phyloP scores from a whole-genome alignment of 2,888 invertebrate species.

The Nemotelus pantherinus region DNA sequence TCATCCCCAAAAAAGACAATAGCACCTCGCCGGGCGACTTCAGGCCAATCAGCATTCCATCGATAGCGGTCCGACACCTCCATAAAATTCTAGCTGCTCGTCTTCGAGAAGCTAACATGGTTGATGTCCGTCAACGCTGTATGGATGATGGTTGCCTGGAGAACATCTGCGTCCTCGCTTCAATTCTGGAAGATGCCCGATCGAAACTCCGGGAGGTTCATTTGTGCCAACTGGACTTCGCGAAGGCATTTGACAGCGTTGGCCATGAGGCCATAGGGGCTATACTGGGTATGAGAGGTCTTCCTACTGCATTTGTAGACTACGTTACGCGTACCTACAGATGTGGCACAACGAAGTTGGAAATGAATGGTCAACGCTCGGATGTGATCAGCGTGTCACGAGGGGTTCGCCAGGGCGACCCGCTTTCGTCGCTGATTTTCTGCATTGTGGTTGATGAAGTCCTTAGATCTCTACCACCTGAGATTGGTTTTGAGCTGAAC shows the following conservation, averaged over 20 bases:
- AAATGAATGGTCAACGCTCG: neutral
- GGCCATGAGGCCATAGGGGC: neutral
- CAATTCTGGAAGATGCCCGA: neutral
- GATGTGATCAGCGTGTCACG: neutral
- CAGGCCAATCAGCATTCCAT: slow-evolving; percentile 52
- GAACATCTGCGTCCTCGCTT: neutral
- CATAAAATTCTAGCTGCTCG: slow-evolving; percentile 4
- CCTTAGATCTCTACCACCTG: neutral
- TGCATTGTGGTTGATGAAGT: slow-evolving; percentile 13
- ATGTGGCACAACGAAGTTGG: neutral
- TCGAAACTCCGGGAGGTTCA: neutral
- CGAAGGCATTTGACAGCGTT: slow-evolving; percentile 35
- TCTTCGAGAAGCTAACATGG: slow-evolving; percentile 38
- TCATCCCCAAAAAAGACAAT: slow-evolving; percentile 58
- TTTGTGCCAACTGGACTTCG: neutral
- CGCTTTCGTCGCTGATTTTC: slow-evolving; percentile 17
- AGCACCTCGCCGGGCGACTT: slow-evolving; percentile 51
- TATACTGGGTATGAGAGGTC: neutral
- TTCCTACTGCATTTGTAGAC: neutral
- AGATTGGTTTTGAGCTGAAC: neutral
- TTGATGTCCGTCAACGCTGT: slow-evolving; percentile 50
- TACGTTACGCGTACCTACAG: neutral
- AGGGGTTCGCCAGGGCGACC: slow-evolving; percentile 32
- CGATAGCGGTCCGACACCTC: neutral
- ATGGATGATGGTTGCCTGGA: slow-evolving; percentile 11